A percentile compares a stretch with the other conserved stretches of the same genome.
phyloP scores from a whole-genome alignment of 1,140 invertebrate species.

The Drosophila kurseongensis region DNA sequence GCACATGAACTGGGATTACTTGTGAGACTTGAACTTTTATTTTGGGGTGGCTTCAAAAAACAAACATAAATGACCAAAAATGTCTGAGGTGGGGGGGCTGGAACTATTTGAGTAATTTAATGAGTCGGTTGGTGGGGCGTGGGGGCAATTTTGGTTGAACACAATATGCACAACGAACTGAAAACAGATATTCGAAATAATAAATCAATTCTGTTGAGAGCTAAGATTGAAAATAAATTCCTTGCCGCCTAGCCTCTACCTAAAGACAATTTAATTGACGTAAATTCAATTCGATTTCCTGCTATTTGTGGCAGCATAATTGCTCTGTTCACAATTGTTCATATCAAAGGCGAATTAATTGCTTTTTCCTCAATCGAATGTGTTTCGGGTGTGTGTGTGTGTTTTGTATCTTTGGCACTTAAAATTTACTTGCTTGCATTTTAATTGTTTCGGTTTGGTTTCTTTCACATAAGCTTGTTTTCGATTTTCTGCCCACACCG shows the following conservation, averaged over 20 bases:
- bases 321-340: conserved; percentile 37
- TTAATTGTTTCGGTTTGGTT: conserved; percentile 48
- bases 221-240: conserved; percentile 30
- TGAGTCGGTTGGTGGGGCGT: conserved; percentile 23
- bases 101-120: conserved; percentile 29
- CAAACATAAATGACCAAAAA: conserved; percentile 36
- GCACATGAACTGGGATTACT: conserved; percentile 41
- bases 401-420: conserved; percentile 46
- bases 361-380: conserved; percentile 39
- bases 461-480: conserved; percentile 38
- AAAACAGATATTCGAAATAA: conserved; percentile 48
- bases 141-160: conserved; percentile 48
- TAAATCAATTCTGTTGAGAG: conserved; percentile 48
- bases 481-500: conserved; percentile 72
- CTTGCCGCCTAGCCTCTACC: conserved; percentile 28
- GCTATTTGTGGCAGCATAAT: conserved; percentile 28
- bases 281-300: conserved; percentile 45
- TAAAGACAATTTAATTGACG: conserved; percentile 46
- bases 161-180: conserved; percentile 50
- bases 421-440: conserved; percentile 58
- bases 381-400: conserved; percentile 20
- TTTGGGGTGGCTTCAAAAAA: conserved; percentile 33
- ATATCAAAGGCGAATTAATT: conserved; percentile 48
- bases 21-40: conserved; percentile 27
- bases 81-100: conserved; percentile 29